Conservation (phyloP, 2,888 invertebrate genomes). For the Tipula helvola region DNA sequence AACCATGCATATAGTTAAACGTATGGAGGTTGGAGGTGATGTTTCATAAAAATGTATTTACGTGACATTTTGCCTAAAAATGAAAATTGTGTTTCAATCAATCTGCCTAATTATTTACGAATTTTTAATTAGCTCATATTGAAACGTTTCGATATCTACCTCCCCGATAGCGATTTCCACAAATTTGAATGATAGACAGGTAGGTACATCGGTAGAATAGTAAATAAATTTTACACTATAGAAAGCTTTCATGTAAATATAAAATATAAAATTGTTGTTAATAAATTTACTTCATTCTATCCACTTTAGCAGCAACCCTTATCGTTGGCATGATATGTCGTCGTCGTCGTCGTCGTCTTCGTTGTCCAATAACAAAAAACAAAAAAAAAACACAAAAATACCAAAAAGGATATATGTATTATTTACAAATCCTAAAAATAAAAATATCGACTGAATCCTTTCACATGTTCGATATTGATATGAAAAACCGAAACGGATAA, state of each 20-base stretch:
- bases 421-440: neutral
- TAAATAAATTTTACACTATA: too few relatives aligned
- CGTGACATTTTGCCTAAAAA: neutral
- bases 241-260: too few relatives aligned
- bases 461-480: neutral
- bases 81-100: neutral
- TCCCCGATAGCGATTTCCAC: neutral
- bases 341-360: too few relatives aligned
- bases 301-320: too few relatives aligned
- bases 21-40: too few relatives aligned
- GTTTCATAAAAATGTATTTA: too few relatives aligned
- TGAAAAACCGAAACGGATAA: neutral
- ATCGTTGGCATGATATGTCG: too few relatives aligned
- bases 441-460: neutral
- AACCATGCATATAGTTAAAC: too few relatives aligned
- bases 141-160: neutral
- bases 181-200: neutral
- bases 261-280: too few relatives aligned
- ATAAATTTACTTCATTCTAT: too few relatives aligned
- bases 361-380: too few relatives aligned
- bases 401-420: neutral
- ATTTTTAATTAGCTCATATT: neutral
- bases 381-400: neutral
- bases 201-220: neutral
- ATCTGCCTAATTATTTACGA: neutral